phyloP scores from a whole-genome alignment of 2,888 invertebrate genomes.

The Iselma pallidipennis region DNA sequence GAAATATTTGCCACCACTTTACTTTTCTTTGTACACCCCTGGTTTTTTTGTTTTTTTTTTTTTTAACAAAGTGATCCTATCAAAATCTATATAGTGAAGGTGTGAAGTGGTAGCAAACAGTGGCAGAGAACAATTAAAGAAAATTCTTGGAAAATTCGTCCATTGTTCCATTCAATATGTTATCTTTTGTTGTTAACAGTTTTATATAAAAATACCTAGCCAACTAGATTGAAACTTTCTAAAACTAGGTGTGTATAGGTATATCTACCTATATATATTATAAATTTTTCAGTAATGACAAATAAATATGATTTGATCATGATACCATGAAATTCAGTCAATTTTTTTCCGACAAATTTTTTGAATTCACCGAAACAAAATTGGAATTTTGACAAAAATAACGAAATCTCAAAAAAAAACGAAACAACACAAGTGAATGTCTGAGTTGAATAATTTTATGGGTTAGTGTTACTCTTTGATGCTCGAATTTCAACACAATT shows the following conservation, averaged over 20 bases:
- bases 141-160: neutral
- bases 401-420: neutral
- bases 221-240: constrained; percentile 1
- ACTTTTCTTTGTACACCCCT: no score
- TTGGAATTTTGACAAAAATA: constrained; percentile 1
- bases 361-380: neutral
- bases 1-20: no score
- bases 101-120: no score
- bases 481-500: constrained; percentile 3
- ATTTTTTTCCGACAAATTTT: neutral
- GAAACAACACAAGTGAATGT: neutral
- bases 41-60: no score
- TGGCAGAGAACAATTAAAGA: neutral
- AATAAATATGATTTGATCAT: neutral
- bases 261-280: no score
- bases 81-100: no score
- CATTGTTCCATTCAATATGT: no score
- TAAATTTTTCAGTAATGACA: neutral
- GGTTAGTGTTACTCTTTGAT: constrained; percentile 13
- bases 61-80: no score
- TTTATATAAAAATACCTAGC: neutral
- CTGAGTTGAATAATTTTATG: constrained; percentile 11
- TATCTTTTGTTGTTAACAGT: no score
- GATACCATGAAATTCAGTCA: neutral
- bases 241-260: neutral